Conservation (phyloP, 2,113 vertebrate genomes). For the Pteruthius melanotis region DNA sequence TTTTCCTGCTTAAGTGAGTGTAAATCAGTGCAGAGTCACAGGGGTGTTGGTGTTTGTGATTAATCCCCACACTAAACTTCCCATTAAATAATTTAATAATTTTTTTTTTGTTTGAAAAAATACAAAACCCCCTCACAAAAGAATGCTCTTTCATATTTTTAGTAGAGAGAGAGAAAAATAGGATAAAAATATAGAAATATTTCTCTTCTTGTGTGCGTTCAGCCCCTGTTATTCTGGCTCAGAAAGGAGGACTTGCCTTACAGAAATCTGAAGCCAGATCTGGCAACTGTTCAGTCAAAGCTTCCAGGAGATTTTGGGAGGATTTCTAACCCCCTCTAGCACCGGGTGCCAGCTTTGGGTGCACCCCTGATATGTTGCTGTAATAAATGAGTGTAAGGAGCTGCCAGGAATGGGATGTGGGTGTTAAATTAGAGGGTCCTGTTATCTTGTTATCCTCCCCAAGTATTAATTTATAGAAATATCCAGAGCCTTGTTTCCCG, state of each 20-base stretch:
- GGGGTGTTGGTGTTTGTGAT: background rate
- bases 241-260: background rate
- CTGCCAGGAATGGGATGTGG: background rate
- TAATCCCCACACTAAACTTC: accelerated
- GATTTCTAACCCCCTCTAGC: background rate
- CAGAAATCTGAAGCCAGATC: background rate
- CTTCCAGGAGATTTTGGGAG: background rate
- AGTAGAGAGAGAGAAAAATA: background rate
- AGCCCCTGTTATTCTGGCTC: background rate
- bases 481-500: background rate
- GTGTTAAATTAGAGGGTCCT: background rate
- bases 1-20: background rate
- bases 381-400: background rate
- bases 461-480: constrained; percentile 24
- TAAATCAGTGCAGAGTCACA: background rate
- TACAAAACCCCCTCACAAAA: accelerated
- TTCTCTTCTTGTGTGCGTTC: background rate
- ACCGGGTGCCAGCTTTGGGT: background rate
- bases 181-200: background rate
- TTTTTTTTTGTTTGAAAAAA: background rate
- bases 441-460: background rate
- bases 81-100: background rate
- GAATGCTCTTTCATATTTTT: background rate
- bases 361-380: background rate
- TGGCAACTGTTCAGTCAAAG: background rate